These are phyloP conservation scores for Leuciscus idus DNA, from an alignment of 2,113 vertebrate genomes.

Conservation along the genomic window DNA sequence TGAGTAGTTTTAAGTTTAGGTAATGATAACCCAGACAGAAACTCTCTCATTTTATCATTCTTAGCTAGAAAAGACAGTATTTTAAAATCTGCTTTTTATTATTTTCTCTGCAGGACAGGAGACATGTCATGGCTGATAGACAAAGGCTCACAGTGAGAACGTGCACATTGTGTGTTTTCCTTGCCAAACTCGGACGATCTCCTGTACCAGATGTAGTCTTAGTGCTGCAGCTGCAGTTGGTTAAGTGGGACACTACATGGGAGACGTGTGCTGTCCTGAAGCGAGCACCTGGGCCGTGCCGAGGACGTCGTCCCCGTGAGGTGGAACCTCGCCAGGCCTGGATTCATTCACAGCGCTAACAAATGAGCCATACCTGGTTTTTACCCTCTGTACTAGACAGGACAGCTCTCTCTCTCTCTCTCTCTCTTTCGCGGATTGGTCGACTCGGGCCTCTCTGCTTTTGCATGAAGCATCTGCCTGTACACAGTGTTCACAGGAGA, in stretches of 20 bases:
- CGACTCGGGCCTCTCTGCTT: conserved; percentile 56
- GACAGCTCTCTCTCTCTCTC: not conserved
- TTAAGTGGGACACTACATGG: conserved; percentile 31
- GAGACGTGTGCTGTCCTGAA: not conserved
- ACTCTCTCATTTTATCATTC: not conserved
- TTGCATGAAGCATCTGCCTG: conserved; percentile 73
- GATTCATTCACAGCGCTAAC: conserved; percentile 38
- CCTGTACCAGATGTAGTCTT: not conserved
- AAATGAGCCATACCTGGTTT: conserved; percentile 54
- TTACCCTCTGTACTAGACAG: conserved; percentile 41
- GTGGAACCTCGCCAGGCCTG: not conserved
- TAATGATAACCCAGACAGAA: not conserved
- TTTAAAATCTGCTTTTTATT: not conserved
- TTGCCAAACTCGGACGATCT: not conserved
- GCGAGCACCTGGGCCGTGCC: not conserved
- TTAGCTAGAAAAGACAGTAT: not conserved
- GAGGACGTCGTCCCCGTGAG: conserved; percentile 2
- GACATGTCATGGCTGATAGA: conserved; percentile 83
- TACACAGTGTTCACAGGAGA: conserved; percentile 74
- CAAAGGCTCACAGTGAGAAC: conserved; percentile 77
- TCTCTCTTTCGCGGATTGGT: not conserved
- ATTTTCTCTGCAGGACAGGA: conserved; percentile 71
- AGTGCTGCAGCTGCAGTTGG: conserved; percentile 10
- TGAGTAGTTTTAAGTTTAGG: not conserved
- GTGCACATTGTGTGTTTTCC: not conserved